These are phyloP conservation scores for Leontocebus nigricollis DNA, from an alignment of 2,797 vertebrate species.

Conservation along the genomic window DNA sequence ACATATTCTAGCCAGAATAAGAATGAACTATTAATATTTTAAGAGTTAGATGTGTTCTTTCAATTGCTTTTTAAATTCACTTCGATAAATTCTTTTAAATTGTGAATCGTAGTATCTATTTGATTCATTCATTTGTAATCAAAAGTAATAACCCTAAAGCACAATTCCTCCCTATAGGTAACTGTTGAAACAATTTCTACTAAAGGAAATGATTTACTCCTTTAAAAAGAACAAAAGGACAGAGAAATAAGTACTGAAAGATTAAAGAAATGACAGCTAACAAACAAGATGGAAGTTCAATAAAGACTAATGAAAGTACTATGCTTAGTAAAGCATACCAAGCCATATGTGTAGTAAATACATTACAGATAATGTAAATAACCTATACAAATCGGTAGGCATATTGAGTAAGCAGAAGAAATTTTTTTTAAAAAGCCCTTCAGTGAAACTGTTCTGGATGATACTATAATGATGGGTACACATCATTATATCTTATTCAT, in stretches of 20 bases:
- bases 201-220: neutral
- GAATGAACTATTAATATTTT: neutral
- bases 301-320: neutral
- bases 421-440: neutral
- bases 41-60: neutral
- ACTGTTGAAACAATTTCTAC: neutral
- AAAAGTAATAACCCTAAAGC: neutral
- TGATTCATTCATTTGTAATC: constrained; percentile 19
- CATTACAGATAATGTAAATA: neutral
- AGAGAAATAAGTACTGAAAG: neutral
- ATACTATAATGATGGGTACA: neutral
- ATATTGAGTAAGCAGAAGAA: neutral
- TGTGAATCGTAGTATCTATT: neutral
- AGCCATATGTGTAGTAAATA: neutral
- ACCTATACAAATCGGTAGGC: neutral
- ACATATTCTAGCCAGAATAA: neutral
- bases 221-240: neutral
- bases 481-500: neutral
- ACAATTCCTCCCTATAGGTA: neutral
- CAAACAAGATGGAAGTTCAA: neutral
- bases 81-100: neutral
- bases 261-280: neutral
- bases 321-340: neutral
- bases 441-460: neutral
- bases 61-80: neutral